Conservation (phyloP, 2,797 vertebrate species). For the Todus mexicanus region DNA sequence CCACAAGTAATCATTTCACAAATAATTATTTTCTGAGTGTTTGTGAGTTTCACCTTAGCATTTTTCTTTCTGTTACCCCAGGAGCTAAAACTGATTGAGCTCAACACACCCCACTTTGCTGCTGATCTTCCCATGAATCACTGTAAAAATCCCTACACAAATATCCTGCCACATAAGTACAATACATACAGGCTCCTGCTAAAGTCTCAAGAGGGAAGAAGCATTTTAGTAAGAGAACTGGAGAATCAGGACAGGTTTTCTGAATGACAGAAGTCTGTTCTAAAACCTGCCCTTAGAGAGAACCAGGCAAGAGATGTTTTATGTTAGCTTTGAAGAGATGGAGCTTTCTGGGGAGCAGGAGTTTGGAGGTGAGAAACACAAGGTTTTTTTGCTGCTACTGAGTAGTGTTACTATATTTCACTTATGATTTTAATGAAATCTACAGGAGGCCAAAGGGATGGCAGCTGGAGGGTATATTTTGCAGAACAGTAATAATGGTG, state of each 20-base stretch:
- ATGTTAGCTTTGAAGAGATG: neutral
- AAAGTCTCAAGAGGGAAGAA: neutral
- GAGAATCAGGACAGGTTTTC: neutral
- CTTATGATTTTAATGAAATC: neutral
- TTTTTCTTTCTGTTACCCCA: slow-evolving; percentile 42
- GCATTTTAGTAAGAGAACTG: neutral
- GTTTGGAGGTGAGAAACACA: neutral
- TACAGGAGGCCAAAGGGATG: neutral
- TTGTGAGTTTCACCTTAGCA: neutral
- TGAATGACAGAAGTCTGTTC: neutral
- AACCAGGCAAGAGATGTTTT: neutral
- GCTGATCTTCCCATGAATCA: slow-evolving; percentile 92
- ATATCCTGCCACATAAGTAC: slow-evolving; percentile 94
- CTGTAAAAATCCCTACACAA: slow-evolving; percentile 98
- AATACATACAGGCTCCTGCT: neutral
- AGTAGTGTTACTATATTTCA: neutral
- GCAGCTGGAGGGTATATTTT: too few relatives aligned
- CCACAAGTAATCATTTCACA: neutral
- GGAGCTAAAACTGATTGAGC: slow-evolving; percentile 92
- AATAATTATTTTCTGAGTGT: neutral
- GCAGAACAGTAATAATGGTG: neutral
- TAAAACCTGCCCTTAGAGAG: neutral
- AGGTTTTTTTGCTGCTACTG: neutral
- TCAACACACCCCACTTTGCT: slow-evolving; percentile 90
- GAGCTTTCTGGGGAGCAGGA: neutral